phyloP scores from a whole-genome alignment of 2,888 invertebrate species.

The Eustalomyia histrio region DNA sequence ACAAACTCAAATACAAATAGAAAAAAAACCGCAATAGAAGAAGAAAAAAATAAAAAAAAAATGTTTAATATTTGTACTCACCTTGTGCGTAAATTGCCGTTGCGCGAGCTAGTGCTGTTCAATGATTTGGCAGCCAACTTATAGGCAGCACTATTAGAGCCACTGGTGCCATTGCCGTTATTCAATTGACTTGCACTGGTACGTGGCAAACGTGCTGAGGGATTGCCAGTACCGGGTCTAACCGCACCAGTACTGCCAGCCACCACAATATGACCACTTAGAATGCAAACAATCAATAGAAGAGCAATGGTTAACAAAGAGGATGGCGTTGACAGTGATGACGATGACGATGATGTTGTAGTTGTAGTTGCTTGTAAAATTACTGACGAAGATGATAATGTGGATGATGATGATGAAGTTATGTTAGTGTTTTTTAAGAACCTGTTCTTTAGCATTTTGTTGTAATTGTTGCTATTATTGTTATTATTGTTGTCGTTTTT shows the following conservation, averaged over 20 bases:
- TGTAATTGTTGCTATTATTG: constrained; percentile 23
- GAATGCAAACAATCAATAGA: constrained; percentile 69
- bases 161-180: constrained; percentile 71
- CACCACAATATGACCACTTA: constrained; percentile 65
- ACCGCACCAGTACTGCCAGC: constrained; percentile 71
- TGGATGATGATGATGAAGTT: constrained; percentile 47
- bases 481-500: constrained; percentile 32
- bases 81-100: constrained; percentile 79
- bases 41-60: background rate
- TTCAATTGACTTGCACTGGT: constrained; percentile 82
- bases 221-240: constrained; percentile 77
- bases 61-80: constrained; percentile 68
- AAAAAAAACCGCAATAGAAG: background rate
- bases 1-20: background rate
- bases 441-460: constrained; percentile 58
- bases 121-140: constrained; percentile 76
- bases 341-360: constrained; percentile 56
- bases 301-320: constrained; percentile 67
- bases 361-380: too few relatives aligned
- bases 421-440: constrained; percentile 52
- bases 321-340: constrained; percentile 50
- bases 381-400: constrained; percentile 36
- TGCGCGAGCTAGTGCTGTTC: constrained; percentile 75
- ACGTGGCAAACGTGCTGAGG: constrained; percentile 81
- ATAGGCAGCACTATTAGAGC: constrained; percentile 70